Percentiles rank a stretch among this genome's conserved stretches.
Conservation (phyloP, 2,888 invertebrate species). For the Apodemia zela region DNA sequence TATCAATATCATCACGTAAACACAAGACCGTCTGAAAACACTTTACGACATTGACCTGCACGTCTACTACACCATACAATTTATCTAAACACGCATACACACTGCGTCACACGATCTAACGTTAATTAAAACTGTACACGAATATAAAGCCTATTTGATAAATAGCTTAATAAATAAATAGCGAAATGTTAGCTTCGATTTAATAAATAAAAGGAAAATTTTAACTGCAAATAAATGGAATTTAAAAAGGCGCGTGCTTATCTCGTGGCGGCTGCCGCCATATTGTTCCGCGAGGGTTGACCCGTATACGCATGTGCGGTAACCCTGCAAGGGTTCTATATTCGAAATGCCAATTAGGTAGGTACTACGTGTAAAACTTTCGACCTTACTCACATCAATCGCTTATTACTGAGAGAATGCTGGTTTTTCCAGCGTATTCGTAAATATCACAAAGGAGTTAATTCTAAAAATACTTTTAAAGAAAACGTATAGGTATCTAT, state of each 20-base stretch:
- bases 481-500: too few relatives aligned
- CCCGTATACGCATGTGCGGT: slow-evolving; percentile 62
- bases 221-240: slow-evolving; percentile 44
- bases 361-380: slow-evolving; percentile 28
- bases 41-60: slow-evolving; percentile 46
- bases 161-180: slow-evolving; percentile 20
- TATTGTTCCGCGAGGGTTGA: slow-evolving; percentile 68
- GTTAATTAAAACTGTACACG: slow-evolving; percentile 3
- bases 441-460: background rate
- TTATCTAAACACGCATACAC: slow-evolving; percentile 28
- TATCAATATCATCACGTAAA: slow-evolving; percentile 20
- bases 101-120: slow-evolving; percentile 23
- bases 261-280: slow-evolving; percentile 71
- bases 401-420: background rate
- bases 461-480: too few relatives aligned
- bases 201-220: slow-evolving; percentile 22
- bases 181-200: slow-evolving; percentile 23
- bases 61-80: slow-evolving; percentile 35
- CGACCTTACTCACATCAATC: background rate
- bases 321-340: slow-evolving; percentile 49
- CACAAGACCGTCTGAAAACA: slow-evolving; percentile 30
- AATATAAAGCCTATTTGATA: background rate
- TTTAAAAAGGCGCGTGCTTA: slow-evolving; percentile 60
- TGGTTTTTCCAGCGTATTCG: background rate
- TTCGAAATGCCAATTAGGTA: slow-evolving; percentile 45